Evolutionary conservation across 2,113 vertebrate genomes (phyloP).

Genomic region (Phaethon lepturus): DNA sequence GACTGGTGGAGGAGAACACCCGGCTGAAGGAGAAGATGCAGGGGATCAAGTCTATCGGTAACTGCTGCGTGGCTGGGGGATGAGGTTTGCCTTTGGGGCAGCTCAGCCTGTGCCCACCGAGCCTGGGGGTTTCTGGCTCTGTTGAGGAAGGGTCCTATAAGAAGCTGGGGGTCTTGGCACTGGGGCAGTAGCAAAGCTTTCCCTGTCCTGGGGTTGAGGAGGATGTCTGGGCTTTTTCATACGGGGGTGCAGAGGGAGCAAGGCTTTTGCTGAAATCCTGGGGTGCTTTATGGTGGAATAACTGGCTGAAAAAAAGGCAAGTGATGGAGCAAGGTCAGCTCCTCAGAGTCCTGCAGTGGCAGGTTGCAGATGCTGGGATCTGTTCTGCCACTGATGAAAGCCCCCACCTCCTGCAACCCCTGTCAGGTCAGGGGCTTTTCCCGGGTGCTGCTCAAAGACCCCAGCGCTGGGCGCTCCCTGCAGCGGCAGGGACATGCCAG

Average conservation of each 20-base stretch:
- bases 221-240: background rate
- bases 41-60: conserved; percentile 94
- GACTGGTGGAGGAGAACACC: conserved; percentile 90
- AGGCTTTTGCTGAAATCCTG: background rate
- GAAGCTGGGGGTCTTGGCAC: background rate
- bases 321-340: background rate
- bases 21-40: conserved; percentile 94
- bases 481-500: background rate
- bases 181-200: background rate
- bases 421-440: background rate
- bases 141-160: background rate
- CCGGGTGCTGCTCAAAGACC: background rate
- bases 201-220: background rate
- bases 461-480: rapidly evolving
- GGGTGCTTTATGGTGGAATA: background rate
- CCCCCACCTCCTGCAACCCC: background rate
- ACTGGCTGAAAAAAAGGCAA: background rate
- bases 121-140: background rate
- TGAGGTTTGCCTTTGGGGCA: background rate
- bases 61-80: background rate
- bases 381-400: background rate
- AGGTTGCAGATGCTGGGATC: background rate
- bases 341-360: background rate
- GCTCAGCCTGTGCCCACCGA: background rate
- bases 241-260: rapidly evolving